Evolutionary conservation across 1,140 invertebrate genomes (phyloP), one percentile per base, ranked within the genome.

Genomic region (Fopius arisanus): DNA sequence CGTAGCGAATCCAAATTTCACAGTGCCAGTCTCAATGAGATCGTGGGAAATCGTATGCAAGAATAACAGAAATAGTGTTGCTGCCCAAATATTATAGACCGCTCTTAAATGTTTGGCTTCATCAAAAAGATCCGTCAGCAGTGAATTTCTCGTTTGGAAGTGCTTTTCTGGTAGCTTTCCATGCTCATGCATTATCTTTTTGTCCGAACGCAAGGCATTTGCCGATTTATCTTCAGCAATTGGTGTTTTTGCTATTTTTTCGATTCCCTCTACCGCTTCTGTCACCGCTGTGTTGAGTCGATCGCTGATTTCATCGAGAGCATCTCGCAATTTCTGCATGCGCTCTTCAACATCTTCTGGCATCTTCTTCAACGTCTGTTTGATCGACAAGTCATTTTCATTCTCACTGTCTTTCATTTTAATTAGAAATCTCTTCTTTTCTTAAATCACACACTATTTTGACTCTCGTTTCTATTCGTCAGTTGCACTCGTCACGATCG

Each of bases 201-300:
- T 31, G 7, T 31, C 29, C 29, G 7, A 4, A 31, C 7, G 29
- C 3, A 31, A 31, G 3, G 10, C 14, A 12, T 43, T 12, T 43
- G 4, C 40, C 3, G 29, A 3, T 6, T 43, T 43, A n/a, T 43
- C 14, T 43, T 12, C 14, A 65, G 66, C 2, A 21, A 41, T 3
- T 72, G 43, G 7, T 14, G 68, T 4, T 4, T 4, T 48, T 63
- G 6, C 59, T 9, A 31, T 51, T 3, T 26, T 69, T 26, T 76
- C 67, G 14, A 80, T 37, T 28, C n/a, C 75, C 0, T 74, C 68
- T 9, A 79, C 23, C 7, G 80, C 29, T 6, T 83, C 79, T 3
- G 77, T 74, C 51, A 82, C 75, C 77, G 82, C 77, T 0, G 76
- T 67, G 19, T 81, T 75, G 29, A 83, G 75, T 28, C 63, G 62